Conservation (phyloP, 2,113 vertebrate genomes). For the Pelodiscus sinensis region DNA sequence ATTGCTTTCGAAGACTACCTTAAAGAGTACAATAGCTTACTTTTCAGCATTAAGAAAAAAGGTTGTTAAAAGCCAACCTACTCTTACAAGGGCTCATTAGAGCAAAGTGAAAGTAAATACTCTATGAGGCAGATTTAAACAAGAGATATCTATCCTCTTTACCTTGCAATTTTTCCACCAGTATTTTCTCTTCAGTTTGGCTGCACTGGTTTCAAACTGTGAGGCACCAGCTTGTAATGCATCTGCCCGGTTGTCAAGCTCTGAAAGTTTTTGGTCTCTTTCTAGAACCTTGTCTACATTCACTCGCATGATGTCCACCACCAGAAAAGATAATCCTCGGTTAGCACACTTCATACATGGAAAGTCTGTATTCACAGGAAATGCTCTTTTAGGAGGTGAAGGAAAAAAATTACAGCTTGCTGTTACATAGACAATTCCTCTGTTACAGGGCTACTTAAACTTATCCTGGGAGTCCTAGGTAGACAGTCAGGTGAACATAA, state of each 20-base stretch:
- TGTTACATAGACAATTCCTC: not conserved
- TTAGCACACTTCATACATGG: not conserved
- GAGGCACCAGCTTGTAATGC: slow-evolving; percentile 77
- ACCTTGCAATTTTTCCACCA: slow-evolving; percentile 97
- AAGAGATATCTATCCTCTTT: not conserved
- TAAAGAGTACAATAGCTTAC: not conserved
- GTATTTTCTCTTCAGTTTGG: slow-evolving; percentile 92
- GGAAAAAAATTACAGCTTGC: not conserved
- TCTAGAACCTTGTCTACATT: slow-evolving; percentile 79
- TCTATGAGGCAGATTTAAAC: not conserved
- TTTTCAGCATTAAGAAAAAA: not conserved
- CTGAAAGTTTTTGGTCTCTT: slow-evolving; percentile 76
- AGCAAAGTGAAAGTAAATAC: not conserved
- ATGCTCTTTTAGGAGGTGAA: not conserved
- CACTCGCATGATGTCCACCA: slow-evolving; percentile 79
- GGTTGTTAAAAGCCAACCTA: not conserved
- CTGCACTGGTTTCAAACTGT: slow-evolving; percentile 82
- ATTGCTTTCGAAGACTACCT: not conserved
- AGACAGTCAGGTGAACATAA: not conserved
- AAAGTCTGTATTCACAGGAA: not conserved
- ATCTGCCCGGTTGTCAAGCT: slow-evolving; percentile 78
- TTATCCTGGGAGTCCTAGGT: not conserved
- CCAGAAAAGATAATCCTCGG: slow-evolving; percentile 22
- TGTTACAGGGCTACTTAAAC: not conserved
- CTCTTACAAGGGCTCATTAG: not conserved